These are phyloP conservation scores for Parauchenoglanis punctatus DNA, from an alignment of 2,797 vertebrate genomes.

Conservation along the genomic window DNA sequence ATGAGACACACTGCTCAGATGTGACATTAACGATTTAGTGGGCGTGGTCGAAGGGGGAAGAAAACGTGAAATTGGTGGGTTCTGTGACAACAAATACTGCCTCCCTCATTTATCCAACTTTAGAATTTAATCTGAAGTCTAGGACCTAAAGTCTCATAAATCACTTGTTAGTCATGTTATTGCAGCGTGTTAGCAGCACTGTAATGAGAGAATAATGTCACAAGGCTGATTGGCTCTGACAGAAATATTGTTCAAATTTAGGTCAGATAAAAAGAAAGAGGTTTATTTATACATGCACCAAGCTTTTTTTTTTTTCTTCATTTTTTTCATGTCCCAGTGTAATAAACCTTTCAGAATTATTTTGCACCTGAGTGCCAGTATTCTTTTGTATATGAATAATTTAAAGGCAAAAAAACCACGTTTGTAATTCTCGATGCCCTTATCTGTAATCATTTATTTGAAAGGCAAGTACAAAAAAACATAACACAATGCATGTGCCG, in stretches of 20 bases:
- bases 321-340: slow-evolving; percentile 1
- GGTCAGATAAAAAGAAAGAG: slow-evolving; percentile 33
- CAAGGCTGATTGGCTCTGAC: slow-evolving; percentile 18
- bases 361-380: slow-evolving; percentile 23
- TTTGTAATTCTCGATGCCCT: neutral
- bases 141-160: slow-evolving; percentile 30
- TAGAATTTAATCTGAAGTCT: slow-evolving; percentile 1
- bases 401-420: neutral
- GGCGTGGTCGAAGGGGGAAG: neutral
- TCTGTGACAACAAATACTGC: slow-evolving; percentile 13
- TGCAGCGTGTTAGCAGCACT: slow-evolving; percentile 24
- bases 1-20: slow-evolving; percentile 1
- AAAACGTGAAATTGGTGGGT: neutral
- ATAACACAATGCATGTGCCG: neutral
- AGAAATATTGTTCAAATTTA: slow-evolving; percentile 34
- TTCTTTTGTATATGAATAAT: slow-evolving; percentile 3
- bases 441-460: neutral
- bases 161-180: slow-evolving; percentile 34
- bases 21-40: neutral
- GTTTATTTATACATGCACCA: slow-evolving; percentile 22
- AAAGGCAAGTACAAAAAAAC: neutral
- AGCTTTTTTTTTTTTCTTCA: neutral
- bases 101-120: slow-evolving; percentile 23
- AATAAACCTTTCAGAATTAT: slow-evolving; percentile 31
- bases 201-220: slow-evolving; percentile 36